Evolutionary conservation across 2,113 vertebrate genomes (phyloP), one percentile per base, ranked within the genome.

Genomic region (Zosterops hypoxanthus): DNA sequence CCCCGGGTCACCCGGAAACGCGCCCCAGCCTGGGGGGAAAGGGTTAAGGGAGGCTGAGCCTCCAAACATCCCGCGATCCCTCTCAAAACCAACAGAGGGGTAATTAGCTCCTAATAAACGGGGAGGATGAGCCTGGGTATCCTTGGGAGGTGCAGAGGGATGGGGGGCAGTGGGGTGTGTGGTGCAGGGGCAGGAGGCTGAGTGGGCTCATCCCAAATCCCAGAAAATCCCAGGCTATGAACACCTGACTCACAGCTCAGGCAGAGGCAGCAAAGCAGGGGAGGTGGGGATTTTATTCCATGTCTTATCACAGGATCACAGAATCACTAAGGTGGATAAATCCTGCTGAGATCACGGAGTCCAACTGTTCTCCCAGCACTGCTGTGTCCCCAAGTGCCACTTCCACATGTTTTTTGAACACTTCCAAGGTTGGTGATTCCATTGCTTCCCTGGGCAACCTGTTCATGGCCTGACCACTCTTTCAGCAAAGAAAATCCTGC

Each of bases 31-130:
- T 5, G 84, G 66, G 92, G 92, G 81, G 89, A 91, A 94, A 91
- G 96, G 91, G 94, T 96, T 94, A 96, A 96, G 53, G 91, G 71
- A 92, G 59, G 92, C 78, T 92, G 96, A 89, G 81, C 90, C 73
- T 92, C 77, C 92, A 83, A 78, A 91, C 78, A 78, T 26, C 49
- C 77, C 65, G 5, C 24, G 36, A 49, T 44, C 95, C 86, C 63
- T 77, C 89, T 65, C 92, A 75, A 82, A 87, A 89, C 77, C 87
- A 88, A 64, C 56, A 86, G 88, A 69, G 69, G 69, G 77, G 28
- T 88, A 81, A 87, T 96, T 89, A 95, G 88, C 71, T 71, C 57
- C 76, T 88, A 61, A 94, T 89, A 55, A 96, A 76, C 2, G 14
- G 24, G 47, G 7, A 49, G 34, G 70, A 61, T 22, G 55, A 76